These are phyloP conservation scores for Meloidogyne exigua DNA, from an alignment of 1,140 invertebrate genomes.

Conservation along the genomic window DNA sequence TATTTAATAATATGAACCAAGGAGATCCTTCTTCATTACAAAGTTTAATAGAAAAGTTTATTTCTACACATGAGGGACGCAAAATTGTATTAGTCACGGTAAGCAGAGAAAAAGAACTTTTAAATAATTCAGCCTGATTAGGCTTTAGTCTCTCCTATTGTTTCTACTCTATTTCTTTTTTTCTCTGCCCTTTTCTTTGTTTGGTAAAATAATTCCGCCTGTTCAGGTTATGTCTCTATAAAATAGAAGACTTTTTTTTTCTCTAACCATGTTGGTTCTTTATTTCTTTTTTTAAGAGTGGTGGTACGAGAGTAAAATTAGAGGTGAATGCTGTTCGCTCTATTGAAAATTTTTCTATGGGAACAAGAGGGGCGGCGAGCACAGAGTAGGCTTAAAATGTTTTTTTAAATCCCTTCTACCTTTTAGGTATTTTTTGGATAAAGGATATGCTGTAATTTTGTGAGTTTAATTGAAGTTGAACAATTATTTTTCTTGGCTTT, in stretches of 20 bases:
- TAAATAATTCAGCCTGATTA: background rate
- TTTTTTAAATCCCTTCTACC: no score
- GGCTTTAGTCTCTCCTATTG: background rate
- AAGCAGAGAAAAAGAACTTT: background rate
- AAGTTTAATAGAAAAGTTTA: background rate
- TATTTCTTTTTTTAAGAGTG: slow-evolving; percentile 70
- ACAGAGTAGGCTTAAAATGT: slow-evolving; percentile 72
- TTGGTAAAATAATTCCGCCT: no score
- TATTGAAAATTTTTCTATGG: slow-evolving; percentile 82
- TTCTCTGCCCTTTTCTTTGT: no score
- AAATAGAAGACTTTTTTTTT: no score
- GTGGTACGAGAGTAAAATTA: slow-evolving; percentile 92
- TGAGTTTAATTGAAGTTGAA: background rate
- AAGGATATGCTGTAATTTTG: slow-evolving; percentile 71
- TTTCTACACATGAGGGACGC: background rate
- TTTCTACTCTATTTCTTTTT: no score
- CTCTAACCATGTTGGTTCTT: no score
- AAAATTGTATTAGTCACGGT: background rate
- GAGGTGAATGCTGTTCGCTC: slow-evolving; percentile 94
- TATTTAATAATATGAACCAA: background rate
- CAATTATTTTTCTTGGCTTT: background rate
- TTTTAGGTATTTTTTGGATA: slow-evolving; percentile 75
- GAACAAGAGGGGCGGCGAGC: slow-evolving; percentile 86
- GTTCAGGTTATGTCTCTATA: no score
- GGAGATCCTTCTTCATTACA: background rate